Conservation (phyloP, 2,888 invertebrate species). For the Lymantria dispar region DNA sequence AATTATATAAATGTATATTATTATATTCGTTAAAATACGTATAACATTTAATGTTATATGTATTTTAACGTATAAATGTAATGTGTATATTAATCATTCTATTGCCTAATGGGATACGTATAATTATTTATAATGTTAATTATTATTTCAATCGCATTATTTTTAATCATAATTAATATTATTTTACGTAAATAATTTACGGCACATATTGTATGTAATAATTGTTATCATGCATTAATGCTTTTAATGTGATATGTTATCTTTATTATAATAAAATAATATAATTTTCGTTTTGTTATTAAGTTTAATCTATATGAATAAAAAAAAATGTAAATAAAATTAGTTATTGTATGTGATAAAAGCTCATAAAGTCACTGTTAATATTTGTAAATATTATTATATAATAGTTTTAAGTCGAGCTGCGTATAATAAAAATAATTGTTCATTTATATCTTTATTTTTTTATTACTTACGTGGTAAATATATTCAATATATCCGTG, state of each 20-base stretch:
- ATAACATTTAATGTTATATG: too few species aligned
- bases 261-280: slow-evolving; percentile 16
- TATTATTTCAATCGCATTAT: too few species aligned
- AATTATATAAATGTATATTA: too few species aligned
- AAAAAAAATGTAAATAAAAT: slow-evolving; percentile 30
- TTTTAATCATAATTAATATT: too few species aligned
- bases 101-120: too few species aligned
- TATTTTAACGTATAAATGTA: too few species aligned
- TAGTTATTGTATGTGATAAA: slow-evolving; percentile 43
- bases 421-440: slow-evolving; percentile 59
- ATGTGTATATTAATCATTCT: too few species aligned
- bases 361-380: slow-evolving; percentile 45
- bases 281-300: slow-evolving; percentile 13
- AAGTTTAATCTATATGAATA: slow-evolving; percentile 6
- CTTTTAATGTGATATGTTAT: slow-evolving; percentile 11
- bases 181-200: too few species aligned
- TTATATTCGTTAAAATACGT: too few species aligned
- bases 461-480: slow-evolving; percentile 24
- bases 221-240: slow-evolving; percentile 14
- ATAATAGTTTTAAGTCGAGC: slow-evolving; percentile 46
- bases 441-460: slow-evolving; percentile 62
- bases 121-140: too few species aligned
- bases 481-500: too few species aligned
- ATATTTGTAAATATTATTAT: slow-evolving; percentile 60
- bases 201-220: too few species aligned